A percentile compares a stretch with the other conserved stretches of the same genome.
These are phyloP conservation scores for Tipula unca DNA, from an alignment of 2,888 invertebrate genomes.

Conservation along the genomic window DNA sequence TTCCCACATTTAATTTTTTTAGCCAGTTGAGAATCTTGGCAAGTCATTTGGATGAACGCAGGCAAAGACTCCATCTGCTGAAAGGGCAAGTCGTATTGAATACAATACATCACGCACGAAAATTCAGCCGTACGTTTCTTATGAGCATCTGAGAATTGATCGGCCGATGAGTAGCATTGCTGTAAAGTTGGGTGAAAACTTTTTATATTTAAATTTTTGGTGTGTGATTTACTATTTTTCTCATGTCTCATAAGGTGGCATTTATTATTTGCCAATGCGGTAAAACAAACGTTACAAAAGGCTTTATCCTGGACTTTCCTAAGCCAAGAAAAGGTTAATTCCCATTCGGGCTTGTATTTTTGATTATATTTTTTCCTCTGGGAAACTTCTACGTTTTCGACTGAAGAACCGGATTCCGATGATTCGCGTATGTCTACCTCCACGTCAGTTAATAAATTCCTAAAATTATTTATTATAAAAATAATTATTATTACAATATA, in stretches of 20 bases:
- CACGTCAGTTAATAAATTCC: too few relatives aligned
- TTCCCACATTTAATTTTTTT: not conserved
- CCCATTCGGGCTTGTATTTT: not conserved
- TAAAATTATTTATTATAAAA: too few relatives aligned
- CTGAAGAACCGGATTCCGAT: too few relatives aligned
- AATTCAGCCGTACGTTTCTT: not conserved
- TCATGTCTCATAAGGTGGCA: not conserved
- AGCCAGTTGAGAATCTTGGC: not conserved
- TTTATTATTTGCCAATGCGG: not conserved
- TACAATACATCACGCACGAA: too few relatives aligned
- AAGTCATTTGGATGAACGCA: not conserved
- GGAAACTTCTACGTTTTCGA: not conserved
- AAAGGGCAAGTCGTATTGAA: too few relatives aligned
- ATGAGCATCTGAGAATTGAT: not conserved
- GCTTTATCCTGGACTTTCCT: not conserved
- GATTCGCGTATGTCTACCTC: too few relatives aligned
- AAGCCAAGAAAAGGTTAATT: not conserved
- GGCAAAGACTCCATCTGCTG: too few relatives aligned
- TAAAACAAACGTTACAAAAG: too few relatives aligned
- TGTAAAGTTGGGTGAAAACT: not conserved
- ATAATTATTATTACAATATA: too few relatives aligned
- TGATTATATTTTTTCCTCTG: not conserved
- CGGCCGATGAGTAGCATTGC: not conserved
- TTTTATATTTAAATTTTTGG: not conserved
- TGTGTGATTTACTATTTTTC: not conserved